Evolutionary conservation across 1,140 invertebrate species (phyloP), one percentile per base, ranked within the genome.

Genomic region (Drosophila sp.): DNA sequence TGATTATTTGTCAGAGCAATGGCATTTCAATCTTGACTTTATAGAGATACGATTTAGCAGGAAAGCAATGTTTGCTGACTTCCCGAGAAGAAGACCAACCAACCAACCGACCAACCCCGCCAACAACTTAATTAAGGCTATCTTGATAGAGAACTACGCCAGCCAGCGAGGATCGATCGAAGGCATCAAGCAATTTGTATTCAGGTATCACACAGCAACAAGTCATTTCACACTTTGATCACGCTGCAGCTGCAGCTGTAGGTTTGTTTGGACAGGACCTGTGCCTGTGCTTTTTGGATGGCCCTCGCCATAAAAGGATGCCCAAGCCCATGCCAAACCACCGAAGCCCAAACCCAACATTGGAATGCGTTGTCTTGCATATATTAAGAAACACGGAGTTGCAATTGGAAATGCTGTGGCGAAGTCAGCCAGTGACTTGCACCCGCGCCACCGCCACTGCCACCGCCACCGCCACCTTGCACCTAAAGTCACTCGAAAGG

Each of bases 171-270:
- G 75, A 77, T 80, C 76, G 55, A 67, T 72, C 63, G 71, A 54
- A 80, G 84, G 84, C 84, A 89, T 89, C 77, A 89, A 89, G 74
- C 84, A 89, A 89, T 89, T 89, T 89, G 84, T 89, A 89, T 89
- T 79, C 84, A 82, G 62, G 73, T 80, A 80, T 78, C 74, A 70
- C 85, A 84, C 84, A 78, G 80, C 84, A 89, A 89, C 84, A 89
- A 89, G 84, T 89, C 84, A 89, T 89, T 89, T 89, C 84, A 89
- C 84, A 89, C 84, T 89, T 89, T 89, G 84, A 89, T 89, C 84
- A 89, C 84, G 84, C 80, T 77, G 76, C 60, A 65, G 62, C 62
- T 73, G 65, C 73, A 70, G 81, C 77, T 81, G 65, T 66, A 76
- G 17, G 17, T 17, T 17, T 17, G 17, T 17, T 17, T 57, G 67